Evolutionary conservation across 2,888 invertebrate species (phyloP), one percentile per base, ranked within the genome.

Genomic region (Creontiades dilutus): DNA sequence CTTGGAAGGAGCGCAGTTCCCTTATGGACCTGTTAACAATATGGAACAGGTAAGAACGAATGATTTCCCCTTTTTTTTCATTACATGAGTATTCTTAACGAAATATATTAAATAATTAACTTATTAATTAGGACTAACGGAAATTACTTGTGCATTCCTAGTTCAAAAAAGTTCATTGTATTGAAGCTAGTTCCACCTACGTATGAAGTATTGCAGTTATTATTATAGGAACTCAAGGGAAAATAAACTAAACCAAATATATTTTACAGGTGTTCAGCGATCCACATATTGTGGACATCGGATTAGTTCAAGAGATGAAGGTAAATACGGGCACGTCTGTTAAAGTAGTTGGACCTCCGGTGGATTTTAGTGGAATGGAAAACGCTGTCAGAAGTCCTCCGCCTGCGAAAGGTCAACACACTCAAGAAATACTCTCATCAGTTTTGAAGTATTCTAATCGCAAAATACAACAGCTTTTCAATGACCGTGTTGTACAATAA

Each of bases 11-110:
- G 95, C 96, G 0, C 94, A 96, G 0, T 97, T 98, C 93, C 98
- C 99, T 0, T 96, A 96, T 92, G 99, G 98, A 0, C 98, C 98
- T 0, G 95, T 99, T 4, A 99, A 99, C 94, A 96, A 95, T 75
- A 95, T 99, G 93, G 94, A 95, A 91, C 96, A 97, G 93, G 95
- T 95, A 92, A 91, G 23, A 37, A 37, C 37, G 7, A 4, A 37
- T 37, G 2, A 7, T 37, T 23, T 80, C 16, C 19, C 9, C n/a
- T 11, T 37, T 13, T 13, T 4, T 27, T 16, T 14, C 16, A 52
- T 16, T 13, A 52, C 57, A 37, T 7, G 7, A 37, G 37, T 37
- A n/a, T n/a, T 37, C 7, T 37, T 37, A 37, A 37, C n/a, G n/a
- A n/a, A n/a, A n/a, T n/a, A n/a, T 37, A 37, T 7, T 37, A 7